Conservation (phyloP, 2,113 vertebrate genomes). For the Trogon surrucura region DNA sequence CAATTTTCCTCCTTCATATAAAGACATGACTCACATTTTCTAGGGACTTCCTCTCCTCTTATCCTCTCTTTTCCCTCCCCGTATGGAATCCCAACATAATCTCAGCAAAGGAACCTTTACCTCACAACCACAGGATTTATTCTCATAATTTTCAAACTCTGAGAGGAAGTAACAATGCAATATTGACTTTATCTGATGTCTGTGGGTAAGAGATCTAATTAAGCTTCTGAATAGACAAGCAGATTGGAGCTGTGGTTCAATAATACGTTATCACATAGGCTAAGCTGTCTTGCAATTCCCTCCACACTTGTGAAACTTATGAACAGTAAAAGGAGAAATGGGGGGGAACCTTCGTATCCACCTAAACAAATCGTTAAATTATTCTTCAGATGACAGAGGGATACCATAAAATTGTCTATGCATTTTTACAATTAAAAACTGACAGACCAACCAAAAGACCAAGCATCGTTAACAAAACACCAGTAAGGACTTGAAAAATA, state of each 20-base stretch:
- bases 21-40: neutral
- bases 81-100: neutral
- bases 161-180: neutral
- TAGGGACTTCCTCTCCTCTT: neutral
- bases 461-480: neutral
- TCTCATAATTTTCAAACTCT: neutral
- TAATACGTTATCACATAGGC: neutral
- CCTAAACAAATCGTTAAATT: neutral
- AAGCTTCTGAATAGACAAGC: neutral
- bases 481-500: neutral
- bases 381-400: neutral
- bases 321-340: neutral
- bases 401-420: neutral
- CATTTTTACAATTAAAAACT: neutral
- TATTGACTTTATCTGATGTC: neutral
- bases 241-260: neutral
- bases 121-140: neutral
- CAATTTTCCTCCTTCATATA: neutral
- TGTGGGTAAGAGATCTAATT: slow-evolving; percentile 27
- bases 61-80: neutral
- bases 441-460: neutral
- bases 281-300: neutral
- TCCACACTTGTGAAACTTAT: neutral
- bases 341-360: neutral
- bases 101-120: neutral